These are phyloP conservation scores for Gymnocheta viridis DNA, from an alignment of 2,888 invertebrate species.

Conservation along the genomic window DNA sequence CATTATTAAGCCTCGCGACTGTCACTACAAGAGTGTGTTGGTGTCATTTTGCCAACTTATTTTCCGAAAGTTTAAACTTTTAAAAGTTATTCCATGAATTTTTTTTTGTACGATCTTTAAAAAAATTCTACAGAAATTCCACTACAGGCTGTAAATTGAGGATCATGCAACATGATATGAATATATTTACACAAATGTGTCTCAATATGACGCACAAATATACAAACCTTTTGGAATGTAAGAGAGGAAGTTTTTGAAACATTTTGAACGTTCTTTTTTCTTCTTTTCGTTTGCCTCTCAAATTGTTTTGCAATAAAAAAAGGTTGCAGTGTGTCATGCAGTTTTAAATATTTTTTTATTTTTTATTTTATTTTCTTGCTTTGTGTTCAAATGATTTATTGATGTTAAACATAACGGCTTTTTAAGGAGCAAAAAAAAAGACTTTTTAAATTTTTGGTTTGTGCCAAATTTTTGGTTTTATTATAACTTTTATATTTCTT, in stretches of 20 bases:
- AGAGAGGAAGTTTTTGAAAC: background rate
- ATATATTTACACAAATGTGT: slow-evolving; percentile 12
- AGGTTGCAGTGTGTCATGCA: slow-evolving; percentile 39
- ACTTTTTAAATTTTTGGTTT: slow-evolving; percentile 16
- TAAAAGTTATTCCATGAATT: background rate
- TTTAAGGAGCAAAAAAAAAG: slow-evolving; percentile 52
- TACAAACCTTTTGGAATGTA: background rate
- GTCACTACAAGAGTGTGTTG: background rate
- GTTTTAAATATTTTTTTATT: background rate
- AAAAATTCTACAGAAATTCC: slow-evolving; percentile 3
- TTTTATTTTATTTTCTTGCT: background rate
- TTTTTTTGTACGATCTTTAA: background rate
- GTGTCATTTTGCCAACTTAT: background rate
- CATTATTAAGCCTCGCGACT: background rate
- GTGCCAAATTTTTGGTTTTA: slow-evolving; percentile 22
- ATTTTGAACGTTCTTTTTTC: background rate
- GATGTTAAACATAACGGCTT: slow-evolving; percentile 64
- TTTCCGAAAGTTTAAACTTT: background rate
- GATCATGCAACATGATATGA: slow-evolving; percentile 9
- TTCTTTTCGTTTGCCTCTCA: slow-evolving; percentile 15
- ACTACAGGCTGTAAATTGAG: background rate
- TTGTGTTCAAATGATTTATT: slow-evolving; percentile 63
- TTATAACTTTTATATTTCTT: slow-evolving; percentile 25
- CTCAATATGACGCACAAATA: background rate
- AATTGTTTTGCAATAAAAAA: background rate